Conservation (phyloP, 2,888 invertebrate species). For the Napeogenes inachia region DNA sequence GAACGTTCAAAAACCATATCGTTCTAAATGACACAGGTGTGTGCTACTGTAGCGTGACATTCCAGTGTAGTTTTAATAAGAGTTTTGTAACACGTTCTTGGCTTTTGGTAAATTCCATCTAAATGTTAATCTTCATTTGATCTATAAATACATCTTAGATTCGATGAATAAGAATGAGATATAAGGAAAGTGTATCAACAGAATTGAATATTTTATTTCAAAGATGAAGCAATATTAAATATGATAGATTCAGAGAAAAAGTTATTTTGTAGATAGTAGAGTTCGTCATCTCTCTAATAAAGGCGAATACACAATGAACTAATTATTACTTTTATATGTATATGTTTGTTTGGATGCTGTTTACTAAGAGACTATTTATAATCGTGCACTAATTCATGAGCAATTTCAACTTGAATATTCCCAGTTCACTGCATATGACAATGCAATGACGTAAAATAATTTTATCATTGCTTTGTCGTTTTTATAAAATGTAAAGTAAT, state of each 20-base stretch:
- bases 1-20: constrained; percentile 14
- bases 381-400: constrained; percentile 32
- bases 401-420: constrained; percentile 23
- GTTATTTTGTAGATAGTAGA: not conserved
- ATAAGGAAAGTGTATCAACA: too few relatives aligned
- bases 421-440: not conserved
- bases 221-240: too few relatives aligned
- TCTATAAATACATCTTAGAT: too few relatives aligned
- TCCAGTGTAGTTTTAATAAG: constrained; percentile 4
- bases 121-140: too few relatives aligned
- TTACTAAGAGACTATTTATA: constrained; percentile 27
- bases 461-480: not conserved
- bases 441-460: constrained; percentile 5
- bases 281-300: constrained; percentile 7
- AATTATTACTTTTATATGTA: constrained; percentile 11
- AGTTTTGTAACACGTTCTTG: constrained; percentile 6
- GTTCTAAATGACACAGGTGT: constrained; percentile 17
- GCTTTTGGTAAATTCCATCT: too few relatives aligned
- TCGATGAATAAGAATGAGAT: too few relatives aligned
- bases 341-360: constrained; percentile 12
- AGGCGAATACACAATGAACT: constrained; percentile 10
- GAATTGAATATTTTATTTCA: too few relatives aligned
- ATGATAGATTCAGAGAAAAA: too few relatives aligned
- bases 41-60: constrained; percentile 9
- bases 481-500: too few relatives aligned